Base-by-base conservation (phyloP, 2,888 invertebrate genomes). In the Agrilus cyanescens region DNA sequence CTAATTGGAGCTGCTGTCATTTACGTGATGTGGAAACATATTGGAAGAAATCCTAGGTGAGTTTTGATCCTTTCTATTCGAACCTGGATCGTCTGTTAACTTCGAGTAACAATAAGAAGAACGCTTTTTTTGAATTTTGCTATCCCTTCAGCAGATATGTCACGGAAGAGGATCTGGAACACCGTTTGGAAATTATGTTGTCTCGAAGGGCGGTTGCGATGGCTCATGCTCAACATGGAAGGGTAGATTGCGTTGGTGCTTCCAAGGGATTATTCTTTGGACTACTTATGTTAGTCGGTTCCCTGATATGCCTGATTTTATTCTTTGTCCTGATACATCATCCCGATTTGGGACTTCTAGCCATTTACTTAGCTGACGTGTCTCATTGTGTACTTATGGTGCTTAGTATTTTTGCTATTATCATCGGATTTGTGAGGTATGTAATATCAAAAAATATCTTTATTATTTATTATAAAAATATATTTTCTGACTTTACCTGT, bases 1-100 rank as follows among this genome's bases (percentile, higher is more conserved):
- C 71, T 95, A 50, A 91, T 96, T 59, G 93, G 93, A 14, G 91
- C 94, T 38, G 90, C 93, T 40, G 93, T 95, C 32, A 83, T 94
- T 57, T 94, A 90, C 65, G 87, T 93, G 40, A 94, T 94, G 89
- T 95, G 94, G 94, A 85, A 87, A 62, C 89, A 89, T 62, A 90
- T 91, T 65, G 90, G 90, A 44, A 80, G 86, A 61, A 83, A 87
- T 68, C 85, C 90, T 39, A 82, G 84, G 76, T 83, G 45, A 35
- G 33, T 12, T 33, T n/a, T 42, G 44, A 37, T 12, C 15, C 40
- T 37, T 44, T 20, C 20, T 20, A 7, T 5, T 36, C 31, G 13
- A 7, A 18, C 29, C 13, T 14, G 32, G 6, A 32, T 14, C 12
- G 5, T 32, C 8, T 13, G n/a, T n/a, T n/a, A n/a, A n/a, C n/a